These are phyloP conservation scores for Chondrosia reniformis DNA, from an alignment of 37 sponge, comb jelly and placozoan genomes.

Conservation along the genomic window DNA sequence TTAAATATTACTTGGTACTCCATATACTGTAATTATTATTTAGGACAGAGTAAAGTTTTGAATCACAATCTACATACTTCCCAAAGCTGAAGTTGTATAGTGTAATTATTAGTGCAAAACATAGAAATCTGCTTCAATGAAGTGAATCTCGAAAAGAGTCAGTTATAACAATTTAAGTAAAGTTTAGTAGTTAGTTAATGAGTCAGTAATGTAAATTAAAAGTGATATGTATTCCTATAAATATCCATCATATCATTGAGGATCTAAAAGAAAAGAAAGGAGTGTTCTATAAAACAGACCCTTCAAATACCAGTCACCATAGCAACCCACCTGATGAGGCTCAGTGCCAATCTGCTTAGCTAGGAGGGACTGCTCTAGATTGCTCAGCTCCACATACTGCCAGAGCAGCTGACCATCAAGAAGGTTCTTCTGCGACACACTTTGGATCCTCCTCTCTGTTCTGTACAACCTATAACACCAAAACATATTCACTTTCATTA, in stretches of 20 bases:
- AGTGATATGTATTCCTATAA: conserved; percentile 70
- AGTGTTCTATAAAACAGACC: background rate
- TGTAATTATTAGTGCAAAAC: too few species aligned
- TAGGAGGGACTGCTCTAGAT: conserved; percentile 81
- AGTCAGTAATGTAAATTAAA: too few species aligned
- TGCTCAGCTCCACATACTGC: conserved; percentile 60
- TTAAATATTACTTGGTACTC: too few species aligned
- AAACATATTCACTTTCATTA: too few species aligned
- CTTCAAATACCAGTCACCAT: background rate
- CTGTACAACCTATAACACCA: conserved; percentile 44
- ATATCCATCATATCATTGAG: conserved; percentile 85
- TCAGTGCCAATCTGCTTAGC: conserved; percentile 96
- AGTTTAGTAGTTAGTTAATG: too few species aligned
- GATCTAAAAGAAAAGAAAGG: conserved; percentile 35
- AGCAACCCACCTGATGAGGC: conserved; percentile 38
- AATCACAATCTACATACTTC: too few species aligned
- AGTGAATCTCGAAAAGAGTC: too few species aligned
- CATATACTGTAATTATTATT: too few species aligned
- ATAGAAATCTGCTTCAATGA: too few species aligned
- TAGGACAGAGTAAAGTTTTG: too few species aligned
- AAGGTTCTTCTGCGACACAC: conserved; percentile 71
- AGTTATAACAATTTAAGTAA: too few species aligned
- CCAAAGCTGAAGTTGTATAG: too few species aligned
- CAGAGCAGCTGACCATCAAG: conserved; percentile 92
- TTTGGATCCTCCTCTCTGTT: conserved; percentile 37